Evolutionary conservation across 2,113 vertebrate species (phyloP).

Genomic region (Elephas maximus): DNA sequence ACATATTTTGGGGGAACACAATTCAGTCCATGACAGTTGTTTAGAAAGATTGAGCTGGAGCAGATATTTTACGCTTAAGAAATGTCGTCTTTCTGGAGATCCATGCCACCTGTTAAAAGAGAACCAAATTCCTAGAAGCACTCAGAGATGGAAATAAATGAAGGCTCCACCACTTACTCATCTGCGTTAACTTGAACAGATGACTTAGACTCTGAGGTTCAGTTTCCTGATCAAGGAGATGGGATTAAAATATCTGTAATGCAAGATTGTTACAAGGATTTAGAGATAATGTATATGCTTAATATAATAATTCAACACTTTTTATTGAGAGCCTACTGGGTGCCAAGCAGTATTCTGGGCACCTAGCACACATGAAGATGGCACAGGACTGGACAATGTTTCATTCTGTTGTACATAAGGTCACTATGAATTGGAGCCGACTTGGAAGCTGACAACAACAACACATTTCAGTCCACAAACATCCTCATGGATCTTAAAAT

Average conservation of each 20-base stretch:
- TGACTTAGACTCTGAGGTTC: slow-evolving; percentile 5
- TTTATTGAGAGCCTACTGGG: not conserved
- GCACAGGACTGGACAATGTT: not conserved
- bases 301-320: not conserved
- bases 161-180: not conserved
- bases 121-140: not conserved
- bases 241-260: not conserved
- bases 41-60: slow-evolving; percentile 33
- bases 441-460: not conserved
- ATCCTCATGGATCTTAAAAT: not conserved
- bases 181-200: not conserved
- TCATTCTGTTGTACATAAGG: not conserved
- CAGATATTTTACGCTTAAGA: not conserved
- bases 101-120: not conserved
- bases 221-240: slow-evolving; percentile 21
- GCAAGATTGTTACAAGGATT: not conserved
- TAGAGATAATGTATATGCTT: not conserved
- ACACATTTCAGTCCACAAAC: too few species aligned
- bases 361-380: not conserved
- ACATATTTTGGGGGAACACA: too few species aligned
- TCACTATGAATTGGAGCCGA: not conserved
- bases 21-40: not conserved
- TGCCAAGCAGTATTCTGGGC: not conserved
- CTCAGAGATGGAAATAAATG: not conserved
- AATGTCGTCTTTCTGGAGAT: slow-evolving; percentile 30